phyloP scores from a whole-genome alignment of 1,140 invertebrate genomes.

The Matsumurasca onukii region DNA sequence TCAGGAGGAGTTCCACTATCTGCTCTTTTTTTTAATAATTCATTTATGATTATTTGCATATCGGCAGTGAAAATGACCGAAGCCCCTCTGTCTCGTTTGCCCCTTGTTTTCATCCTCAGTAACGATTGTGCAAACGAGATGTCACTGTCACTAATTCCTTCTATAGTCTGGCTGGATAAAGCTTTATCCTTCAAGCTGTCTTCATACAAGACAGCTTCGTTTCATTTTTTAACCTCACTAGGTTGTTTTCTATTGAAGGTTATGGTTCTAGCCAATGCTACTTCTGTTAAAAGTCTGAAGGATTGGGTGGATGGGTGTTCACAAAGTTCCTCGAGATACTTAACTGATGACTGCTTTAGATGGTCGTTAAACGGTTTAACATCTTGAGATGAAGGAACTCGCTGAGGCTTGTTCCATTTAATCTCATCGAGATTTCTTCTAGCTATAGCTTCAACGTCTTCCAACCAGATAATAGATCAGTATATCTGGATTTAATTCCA shows the following conservation, averaged over 20 bases:
- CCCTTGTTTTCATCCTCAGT: constrained; percentile 2
- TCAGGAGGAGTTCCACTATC: background rate
- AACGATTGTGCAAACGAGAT: background rate
- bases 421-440: background rate
- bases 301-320: background rate
- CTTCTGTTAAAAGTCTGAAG: constrained; percentile 4
- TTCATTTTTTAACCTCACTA: background rate
- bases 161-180: constrained; percentile 1
- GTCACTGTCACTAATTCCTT: background rate
- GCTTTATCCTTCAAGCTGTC: background rate
- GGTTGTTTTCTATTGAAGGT: background rate
- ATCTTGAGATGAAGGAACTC: background rate
- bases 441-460: background rate
- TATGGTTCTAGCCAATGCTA: constrained; percentile 1
- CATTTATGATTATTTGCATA: background rate
- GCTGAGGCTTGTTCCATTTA: background rate
- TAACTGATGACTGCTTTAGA: background rate
- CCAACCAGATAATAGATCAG: no score
- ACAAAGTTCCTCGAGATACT: background rate
- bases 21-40: background rate
- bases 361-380: background rate
- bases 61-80: background rate
- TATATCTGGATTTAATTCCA: no score
- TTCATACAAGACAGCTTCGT: background rate
- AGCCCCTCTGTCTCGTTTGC: background rate